phyloP scores from a whole-genome alignment of 2,888 invertebrate species.

The Cheilosia variabilis region DNA sequence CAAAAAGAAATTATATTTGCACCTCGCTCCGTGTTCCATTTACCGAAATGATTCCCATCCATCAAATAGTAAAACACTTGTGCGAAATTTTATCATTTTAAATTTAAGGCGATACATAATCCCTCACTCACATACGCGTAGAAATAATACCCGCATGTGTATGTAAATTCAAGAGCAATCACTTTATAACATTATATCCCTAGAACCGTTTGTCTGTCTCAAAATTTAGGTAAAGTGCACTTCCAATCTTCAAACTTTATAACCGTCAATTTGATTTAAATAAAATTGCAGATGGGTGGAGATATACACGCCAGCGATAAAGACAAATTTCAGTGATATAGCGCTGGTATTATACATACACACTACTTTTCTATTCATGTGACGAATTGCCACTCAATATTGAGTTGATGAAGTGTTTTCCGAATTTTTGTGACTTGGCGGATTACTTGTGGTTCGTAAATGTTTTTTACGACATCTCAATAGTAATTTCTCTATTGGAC shows the following conservation, averaged over 20 bases:
- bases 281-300: slow-evolving; percentile 30
- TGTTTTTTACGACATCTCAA: slow-evolving; percentile 45
- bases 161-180: slow-evolving; percentile 11
- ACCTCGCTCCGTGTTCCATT: no score
- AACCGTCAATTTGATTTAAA: slow-evolving; percentile 41
- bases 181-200: not conserved
- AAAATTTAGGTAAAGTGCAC: slow-evolving; percentile 14
- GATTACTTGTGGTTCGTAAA: slow-evolving; percentile 34
- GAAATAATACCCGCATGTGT: no score
- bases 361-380: not conserved
- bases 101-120: not conserved
- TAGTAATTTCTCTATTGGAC: slow-evolving; percentile 25
- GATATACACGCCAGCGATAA: not conserved
- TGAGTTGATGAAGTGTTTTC: slow-evolving; percentile 35
- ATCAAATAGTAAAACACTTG: no score
- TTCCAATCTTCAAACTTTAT: slow-evolving; percentile 27
- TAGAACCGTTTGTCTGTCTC: not conserved
- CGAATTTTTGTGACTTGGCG: slow-evolving; percentile 31
- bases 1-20: no score
- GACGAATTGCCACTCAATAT: slow-evolving; percentile 50
- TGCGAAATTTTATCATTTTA: not conserved
- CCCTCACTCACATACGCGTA: not conserved
- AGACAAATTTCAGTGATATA: not conserved
- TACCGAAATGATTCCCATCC: no score
- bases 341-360: not conserved